Percentiles rank a stretch among this genome's conserved stretches.
These are phyloP conservation scores for Sabellastarte sp. DNA, from an alignment of 2,888 invertebrate species.

Conservation along the genomic window DNA sequence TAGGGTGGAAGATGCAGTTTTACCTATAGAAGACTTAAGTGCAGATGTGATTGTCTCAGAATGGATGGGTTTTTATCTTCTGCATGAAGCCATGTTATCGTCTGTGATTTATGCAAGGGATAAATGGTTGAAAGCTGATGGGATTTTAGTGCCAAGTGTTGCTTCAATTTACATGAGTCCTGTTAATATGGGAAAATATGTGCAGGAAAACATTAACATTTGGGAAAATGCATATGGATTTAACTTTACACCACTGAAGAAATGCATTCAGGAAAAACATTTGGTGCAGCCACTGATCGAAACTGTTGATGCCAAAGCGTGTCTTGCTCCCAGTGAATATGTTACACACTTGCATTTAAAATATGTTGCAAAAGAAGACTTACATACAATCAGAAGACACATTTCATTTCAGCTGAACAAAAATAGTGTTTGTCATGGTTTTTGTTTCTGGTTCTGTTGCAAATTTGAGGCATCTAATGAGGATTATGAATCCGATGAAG, in stretches of 20 bases:
- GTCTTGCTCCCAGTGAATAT: slow-evolving; percentile 38
- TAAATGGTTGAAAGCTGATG: slow-evolving; percentile 44
- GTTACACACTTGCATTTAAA: slow-evolving; percentile 44
- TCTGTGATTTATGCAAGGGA: slow-evolving; percentile 54
- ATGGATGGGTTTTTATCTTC: slow-evolving; percentile 59
- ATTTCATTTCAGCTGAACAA: slow-evolving; percentile 39
- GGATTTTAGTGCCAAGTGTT: slow-evolving; percentile 48
- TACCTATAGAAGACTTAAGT: slow-evolving; percentile 38
- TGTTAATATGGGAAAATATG: slow-evolving; percentile 45
- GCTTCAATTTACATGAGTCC: slow-evolving; percentile 48
- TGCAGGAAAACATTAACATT: slow-evolving; percentile 41
- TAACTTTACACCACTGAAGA: slow-evolving; percentile 48
- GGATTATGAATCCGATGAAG: no score
- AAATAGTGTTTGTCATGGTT: slow-evolving; percentile 47
- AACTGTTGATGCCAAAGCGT: slow-evolving; percentile 33
- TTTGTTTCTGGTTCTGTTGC: slow-evolving; percentile 56
- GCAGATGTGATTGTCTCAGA: slow-evolving; percentile 57
- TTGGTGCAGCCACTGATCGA: slow-evolving; percentile 34
- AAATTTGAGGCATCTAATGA: no score
- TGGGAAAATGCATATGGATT: slow-evolving; percentile 56
- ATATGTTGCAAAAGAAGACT: slow-evolving; percentile 39
- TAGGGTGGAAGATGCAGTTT: slow-evolving; percentile 43
- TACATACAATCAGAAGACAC: slow-evolving; percentile 18
- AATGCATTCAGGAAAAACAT: slow-evolving; percentile 30
- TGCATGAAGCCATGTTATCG: slow-evolving; percentile 57